Conservation (phyloP, 1,140 invertebrate species). For the Doryteuthis pealeii region DNA sequence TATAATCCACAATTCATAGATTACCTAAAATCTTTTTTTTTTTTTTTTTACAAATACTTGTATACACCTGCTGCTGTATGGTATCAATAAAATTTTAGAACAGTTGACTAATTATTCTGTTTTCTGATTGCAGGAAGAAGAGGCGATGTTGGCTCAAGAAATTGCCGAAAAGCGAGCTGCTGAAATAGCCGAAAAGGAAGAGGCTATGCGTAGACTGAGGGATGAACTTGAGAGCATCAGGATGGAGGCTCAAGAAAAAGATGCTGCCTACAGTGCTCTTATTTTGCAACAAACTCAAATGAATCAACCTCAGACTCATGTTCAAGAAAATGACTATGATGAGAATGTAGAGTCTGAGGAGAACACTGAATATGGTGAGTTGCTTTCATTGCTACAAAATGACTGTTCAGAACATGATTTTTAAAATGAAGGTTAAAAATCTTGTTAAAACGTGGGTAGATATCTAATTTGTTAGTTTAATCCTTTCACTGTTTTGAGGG, state of each 20-base stretch:
- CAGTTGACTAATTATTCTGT: too few species aligned
- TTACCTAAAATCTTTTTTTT: too few species aligned
- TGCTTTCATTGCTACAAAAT: not conserved
- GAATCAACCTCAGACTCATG: conserved; percentile 23
- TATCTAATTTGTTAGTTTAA: too few species aligned
- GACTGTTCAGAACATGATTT: too few species aligned
- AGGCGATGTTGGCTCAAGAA: conserved; percentile 32
- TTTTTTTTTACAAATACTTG: too few species aligned
- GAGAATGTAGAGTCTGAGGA: conserved; percentile 40
- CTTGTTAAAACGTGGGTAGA: too few species aligned
- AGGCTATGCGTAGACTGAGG: conserved; percentile 66
- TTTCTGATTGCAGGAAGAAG: conserved; percentile 26
- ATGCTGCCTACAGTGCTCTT: conserved; percentile 11
- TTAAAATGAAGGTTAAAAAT: too few species aligned
- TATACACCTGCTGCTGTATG: too few species aligned
- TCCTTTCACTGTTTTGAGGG: too few species aligned
- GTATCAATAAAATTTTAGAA: too few species aligned
- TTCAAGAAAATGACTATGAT: conserved; percentile 30
- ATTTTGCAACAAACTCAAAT: conserved; percentile 62
- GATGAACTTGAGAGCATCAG: conserved; percentile 63
- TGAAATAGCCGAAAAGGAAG: conserved; percentile 54
- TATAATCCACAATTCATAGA: too few species aligned
- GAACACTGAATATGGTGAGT: conserved; percentile 34
- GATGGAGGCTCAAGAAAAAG: conserved; percentile 35
- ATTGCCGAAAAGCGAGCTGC: conserved; percentile 36